Evolutionary conservation across 2,113 vertebrate genomes (phyloP).

Genomic region (Atractosteus spatula): DNA sequence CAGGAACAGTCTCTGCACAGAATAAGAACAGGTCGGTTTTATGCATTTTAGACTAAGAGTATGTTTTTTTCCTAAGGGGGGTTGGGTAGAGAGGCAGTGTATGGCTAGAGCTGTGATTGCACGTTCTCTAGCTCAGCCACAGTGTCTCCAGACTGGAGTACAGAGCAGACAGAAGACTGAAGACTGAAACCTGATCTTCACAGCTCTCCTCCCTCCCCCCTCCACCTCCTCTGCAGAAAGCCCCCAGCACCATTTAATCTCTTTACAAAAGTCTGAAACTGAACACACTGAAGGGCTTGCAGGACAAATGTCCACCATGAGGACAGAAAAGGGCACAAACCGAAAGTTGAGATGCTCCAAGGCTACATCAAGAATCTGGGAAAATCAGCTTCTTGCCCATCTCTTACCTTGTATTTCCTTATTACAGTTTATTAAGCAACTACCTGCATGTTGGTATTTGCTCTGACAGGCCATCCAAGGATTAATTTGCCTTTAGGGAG

Average conservation of each 20-base stretch:
- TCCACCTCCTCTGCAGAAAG: slow-evolving; percentile 7
- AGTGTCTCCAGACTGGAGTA: not conserved
- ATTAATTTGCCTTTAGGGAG: not conserved
- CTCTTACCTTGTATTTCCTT: not conserved
- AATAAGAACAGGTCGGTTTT: no score
- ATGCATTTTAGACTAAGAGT: no score
- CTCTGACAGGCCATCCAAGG: not conserved
- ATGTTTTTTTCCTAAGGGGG: no score
- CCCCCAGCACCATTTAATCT: slow-evolving; percentile 11
- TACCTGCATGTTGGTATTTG: not conserved
- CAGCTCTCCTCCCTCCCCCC: slow-evolving; percentile 19
- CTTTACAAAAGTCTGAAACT: not conserved
- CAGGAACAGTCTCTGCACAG: no score
- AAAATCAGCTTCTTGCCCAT: not conserved
- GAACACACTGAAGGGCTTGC: not conserved
- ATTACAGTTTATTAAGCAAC: not conserved
- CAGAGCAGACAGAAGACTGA: slow-evolving; percentile 1
- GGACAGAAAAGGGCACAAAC: not conserved
- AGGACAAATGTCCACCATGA: not conserved
- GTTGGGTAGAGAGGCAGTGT: no score
- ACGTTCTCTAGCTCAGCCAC: not conserved
- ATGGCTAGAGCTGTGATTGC: no score
- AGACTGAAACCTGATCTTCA: slow-evolving; percentile 22
- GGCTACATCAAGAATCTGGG: no score
- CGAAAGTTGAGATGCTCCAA: no score